Percentiles rank a stretch among this genome's conserved stretches.
phyloP scores from a whole-genome alignment of 2,113 vertebrate species.

The Alces alces region DNA sequence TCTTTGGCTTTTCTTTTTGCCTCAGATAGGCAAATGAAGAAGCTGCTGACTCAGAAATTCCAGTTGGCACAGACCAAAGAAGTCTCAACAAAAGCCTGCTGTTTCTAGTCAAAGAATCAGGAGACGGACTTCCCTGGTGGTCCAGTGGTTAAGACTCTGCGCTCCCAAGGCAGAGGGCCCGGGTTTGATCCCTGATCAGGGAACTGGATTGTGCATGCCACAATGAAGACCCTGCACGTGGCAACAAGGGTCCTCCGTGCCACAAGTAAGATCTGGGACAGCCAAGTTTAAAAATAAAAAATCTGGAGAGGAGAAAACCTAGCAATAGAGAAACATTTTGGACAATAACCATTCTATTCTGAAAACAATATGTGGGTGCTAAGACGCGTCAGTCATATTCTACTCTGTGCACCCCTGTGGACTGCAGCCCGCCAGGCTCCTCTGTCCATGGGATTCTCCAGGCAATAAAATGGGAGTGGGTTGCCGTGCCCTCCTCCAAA shows the following conservation, averaged over 20 bases:
- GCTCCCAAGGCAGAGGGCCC: rapidly evolving
- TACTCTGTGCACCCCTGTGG: neutral
- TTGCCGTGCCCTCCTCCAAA: neutral
- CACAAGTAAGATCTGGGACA: neutral
- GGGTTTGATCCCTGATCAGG: neutral
- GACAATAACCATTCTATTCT: neutral
- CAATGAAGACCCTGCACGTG: neutral
- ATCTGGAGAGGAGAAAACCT: neutral
- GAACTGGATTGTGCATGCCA: neutral
- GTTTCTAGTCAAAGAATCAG: neutral
- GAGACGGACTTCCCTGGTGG: neutral
- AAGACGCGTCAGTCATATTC: neutral
- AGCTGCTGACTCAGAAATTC: neutral
- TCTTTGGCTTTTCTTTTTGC: neutral
- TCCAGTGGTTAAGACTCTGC: neutral
- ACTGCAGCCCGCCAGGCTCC: neutral
- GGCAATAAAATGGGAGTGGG: neutral
- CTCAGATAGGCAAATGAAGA: neutral
- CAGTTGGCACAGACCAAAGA: neutral
- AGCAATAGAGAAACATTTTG: neutral
- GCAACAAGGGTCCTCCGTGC: neutral
- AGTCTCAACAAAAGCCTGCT: neutral
- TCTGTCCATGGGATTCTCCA: neutral
- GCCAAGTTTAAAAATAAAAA: neutral
- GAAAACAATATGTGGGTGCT: neutral